These are phyloP conservation scores for Drosophila aff. DNA, from an alignment of 1,140 invertebrate species.

Conservation along the genomic window DNA sequence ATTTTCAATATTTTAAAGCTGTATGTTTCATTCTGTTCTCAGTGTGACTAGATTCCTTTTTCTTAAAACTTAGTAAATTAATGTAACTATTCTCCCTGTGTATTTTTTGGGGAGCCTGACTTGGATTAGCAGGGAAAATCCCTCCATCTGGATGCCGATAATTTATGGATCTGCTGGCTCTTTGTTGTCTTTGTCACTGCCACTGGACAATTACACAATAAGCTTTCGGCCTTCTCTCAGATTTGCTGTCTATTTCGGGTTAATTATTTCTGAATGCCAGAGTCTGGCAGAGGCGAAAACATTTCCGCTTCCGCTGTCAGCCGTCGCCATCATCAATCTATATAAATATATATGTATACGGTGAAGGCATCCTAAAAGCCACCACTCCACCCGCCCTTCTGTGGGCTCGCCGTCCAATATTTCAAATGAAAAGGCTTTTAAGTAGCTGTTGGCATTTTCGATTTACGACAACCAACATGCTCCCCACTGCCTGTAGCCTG, in stretches of 20 bases:
- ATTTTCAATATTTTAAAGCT: background rate
- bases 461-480: conserved; percentile 53
- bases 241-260: conserved; percentile 48
- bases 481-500: conserved; percentile 8
- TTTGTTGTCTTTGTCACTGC: conserved; percentile 49
- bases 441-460: conserved; percentile 62
- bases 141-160: conserved; percentile 9
- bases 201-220: conserved; percentile 74
- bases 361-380: conserved; percentile 5
- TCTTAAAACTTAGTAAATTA: too few relatives aligned
- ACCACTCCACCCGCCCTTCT: background rate
- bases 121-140: conserved; percentile 4
- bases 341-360: conserved; percentile 31
- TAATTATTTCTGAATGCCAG: conserved; percentile 78
- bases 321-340: conserved; percentile 72
- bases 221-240: conserved; percentile 62
- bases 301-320: conserved; percentile 71
- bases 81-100: background rate
- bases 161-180: conserved; percentile 24
- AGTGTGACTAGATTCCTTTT: fast-evolving
- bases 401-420: conserved; percentile 24
- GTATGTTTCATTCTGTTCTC: background rate
- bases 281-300: conserved; percentile 43
- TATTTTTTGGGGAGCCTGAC: background rate
- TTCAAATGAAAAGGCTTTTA: conserved; percentile 51